Conservation (phyloP, 2,888 invertebrate species). For the Neoaliturus tenellus region DNA sequence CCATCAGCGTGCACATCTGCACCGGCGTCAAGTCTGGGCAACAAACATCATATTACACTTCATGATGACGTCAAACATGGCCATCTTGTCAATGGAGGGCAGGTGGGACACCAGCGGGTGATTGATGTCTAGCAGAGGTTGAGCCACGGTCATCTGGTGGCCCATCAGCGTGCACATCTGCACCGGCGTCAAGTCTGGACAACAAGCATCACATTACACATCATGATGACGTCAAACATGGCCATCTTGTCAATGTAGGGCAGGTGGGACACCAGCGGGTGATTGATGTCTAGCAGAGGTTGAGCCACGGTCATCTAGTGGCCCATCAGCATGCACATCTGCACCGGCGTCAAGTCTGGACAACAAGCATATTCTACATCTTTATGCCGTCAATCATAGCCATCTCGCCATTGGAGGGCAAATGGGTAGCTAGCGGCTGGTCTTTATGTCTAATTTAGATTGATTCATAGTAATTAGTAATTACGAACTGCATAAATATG, state of each 20-base stretch:
- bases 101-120: constrained; percentile 21
- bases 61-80: constrained; percentile 20
- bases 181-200: constrained; percentile 27
- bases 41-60: no score
- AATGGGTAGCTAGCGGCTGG: neutral
- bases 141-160: constrained; percentile 30
- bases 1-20: constrained; percentile 10
- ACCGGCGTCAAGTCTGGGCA: neutral
- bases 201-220: no score
- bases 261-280: constrained; percentile 13
- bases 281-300: constrained; percentile 36
- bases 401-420: constrained; percentile 31
- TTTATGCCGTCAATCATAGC: constrained; percentile 3
- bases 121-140: constrained; percentile 36
- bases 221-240: no score
- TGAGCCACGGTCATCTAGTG: constrained; percentile 32
- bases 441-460: no score
- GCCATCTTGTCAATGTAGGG: constrained; percentile 31
- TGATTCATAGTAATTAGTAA: no score
- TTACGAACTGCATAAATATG: no score
- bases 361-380: neutral
- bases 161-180: constrained; percentile 41
- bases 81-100: constrained; percentile 28
- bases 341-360: constrained; percentile 23
- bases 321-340: constrained; percentile 36